These are phyloP conservation scores for Papilio xuthus DNA, from an alignment of 1,140 invertebrate species.

Conservation along the genomic window DNA sequence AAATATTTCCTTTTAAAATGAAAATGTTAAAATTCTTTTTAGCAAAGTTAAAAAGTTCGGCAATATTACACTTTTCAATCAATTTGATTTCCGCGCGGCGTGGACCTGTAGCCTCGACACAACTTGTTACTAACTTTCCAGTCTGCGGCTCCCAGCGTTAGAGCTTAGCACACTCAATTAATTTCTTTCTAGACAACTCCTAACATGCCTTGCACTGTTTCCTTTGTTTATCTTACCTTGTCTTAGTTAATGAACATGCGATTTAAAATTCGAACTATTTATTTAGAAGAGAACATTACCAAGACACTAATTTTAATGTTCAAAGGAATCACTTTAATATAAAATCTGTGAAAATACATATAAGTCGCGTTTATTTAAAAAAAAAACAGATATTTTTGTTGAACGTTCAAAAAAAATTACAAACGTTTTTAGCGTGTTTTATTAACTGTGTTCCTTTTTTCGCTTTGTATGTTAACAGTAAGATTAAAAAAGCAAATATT, in stretches of 20 bases:
- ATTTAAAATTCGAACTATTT: background rate
- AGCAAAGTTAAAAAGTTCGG: background rate
- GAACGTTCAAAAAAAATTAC: too few relatives aligned
- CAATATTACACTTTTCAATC: background rate
- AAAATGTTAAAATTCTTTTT: too few relatives aligned
- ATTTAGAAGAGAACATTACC: too few relatives aligned
- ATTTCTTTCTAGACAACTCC: constrained; percentile 8
- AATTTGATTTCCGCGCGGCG: background rate
- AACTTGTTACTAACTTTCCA: constrained; percentile 28
- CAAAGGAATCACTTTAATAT: too few relatives aligned
- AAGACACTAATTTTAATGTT: too few relatives aligned
- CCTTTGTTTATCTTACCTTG: background rate
- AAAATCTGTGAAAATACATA: too few relatives aligned
- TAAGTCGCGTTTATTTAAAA: too few relatives aligned
- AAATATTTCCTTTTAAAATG: too few relatives aligned
- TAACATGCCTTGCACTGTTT: background rate
- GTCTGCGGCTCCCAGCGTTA: background rate
- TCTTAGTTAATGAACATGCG: background rate
- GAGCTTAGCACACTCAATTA: constrained; percentile 7
- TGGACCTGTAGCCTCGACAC: background rate
- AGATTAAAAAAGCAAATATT: background rate
- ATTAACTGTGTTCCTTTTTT: too few relatives aligned
- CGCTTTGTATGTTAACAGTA: background rate
- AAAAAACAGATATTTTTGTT: too few relatives aligned
- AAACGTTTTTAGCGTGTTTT: too few relatives aligned